Percentiles rank a stretch among this genome's conserved stretches.
These are phyloP conservation scores for Muscidifurax raptorellus DNA, from an alignment of 1,140 invertebrate species.

Conservation along the genomic window DNA sequence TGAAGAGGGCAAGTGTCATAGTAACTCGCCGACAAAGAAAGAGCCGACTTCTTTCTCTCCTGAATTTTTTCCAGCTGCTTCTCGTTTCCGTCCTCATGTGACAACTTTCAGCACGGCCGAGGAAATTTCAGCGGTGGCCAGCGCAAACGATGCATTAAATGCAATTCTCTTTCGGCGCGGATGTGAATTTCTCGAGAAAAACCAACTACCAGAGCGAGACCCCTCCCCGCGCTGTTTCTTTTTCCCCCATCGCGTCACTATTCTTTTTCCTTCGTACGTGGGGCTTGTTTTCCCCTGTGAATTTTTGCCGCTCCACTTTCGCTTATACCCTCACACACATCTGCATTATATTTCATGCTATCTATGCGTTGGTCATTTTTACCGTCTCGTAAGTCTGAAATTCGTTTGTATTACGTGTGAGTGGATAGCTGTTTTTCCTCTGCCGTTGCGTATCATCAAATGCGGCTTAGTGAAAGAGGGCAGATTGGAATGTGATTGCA, in stretches of 20 bases:
- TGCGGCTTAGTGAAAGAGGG: background rate
- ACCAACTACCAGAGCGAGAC: background rate
- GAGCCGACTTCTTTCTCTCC: background rate
- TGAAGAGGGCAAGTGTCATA: conserved; percentile 24
- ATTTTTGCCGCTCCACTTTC: background rate
- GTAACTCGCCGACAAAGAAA: conserved; percentile 25
- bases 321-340: background rate
- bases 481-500: background rate
- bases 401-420: background rate
- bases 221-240: background rate
- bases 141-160: conserved; percentile 53
- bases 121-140: conserved; percentile 4
- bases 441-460: background rate
- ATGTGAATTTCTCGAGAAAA: conserved; percentile 16
- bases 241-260: background rate
- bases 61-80: too few species aligned
- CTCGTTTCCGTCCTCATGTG: background rate
- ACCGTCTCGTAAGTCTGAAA: background rate
- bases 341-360: background rate
- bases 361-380: background rate
- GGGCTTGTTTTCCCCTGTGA: background rate
- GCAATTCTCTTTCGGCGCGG: conserved; percentile 54
- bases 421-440: background rate
- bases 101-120: background rate
- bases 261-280: background rate